These are phyloP conservation scores for Torymus aiolomorphi DNA, from an alignment of 2,888 invertebrate genomes.

Conservation along the genomic window DNA sequence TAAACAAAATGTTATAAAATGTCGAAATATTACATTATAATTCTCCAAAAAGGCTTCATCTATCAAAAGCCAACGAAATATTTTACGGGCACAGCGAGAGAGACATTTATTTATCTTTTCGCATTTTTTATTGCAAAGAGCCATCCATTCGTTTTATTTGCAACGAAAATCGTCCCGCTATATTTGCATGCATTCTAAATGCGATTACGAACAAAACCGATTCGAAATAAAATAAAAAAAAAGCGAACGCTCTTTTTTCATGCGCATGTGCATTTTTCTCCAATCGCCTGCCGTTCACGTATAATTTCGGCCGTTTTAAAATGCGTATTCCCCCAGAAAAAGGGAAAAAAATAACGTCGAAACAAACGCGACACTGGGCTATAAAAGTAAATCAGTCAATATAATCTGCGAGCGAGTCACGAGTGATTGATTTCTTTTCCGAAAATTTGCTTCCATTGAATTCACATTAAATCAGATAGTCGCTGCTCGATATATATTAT, in stretches of 20 bases:
- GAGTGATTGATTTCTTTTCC: slow-evolving; percentile 44
- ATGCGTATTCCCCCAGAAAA: background rate
- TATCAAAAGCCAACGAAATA: too few relatives aligned
- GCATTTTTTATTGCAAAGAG: too few relatives aligned
- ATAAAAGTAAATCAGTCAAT: slow-evolving; percentile 48
- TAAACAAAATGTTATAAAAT: too few relatives aligned
- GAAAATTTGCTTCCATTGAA: slow-evolving; percentile 52
- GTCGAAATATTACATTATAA: too few relatives aligned
- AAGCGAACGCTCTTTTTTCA: background rate
- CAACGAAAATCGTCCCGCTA: background rate
- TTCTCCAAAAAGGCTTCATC: too few relatives aligned
- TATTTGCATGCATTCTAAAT: slow-evolving; percentile 6
- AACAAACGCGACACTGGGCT: background rate
- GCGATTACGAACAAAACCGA: background rate
- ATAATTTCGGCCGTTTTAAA: slow-evolving; percentile 17
- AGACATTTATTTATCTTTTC: too few relatives aligned
- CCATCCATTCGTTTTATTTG: too few relatives aligned
- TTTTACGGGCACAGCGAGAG: too few relatives aligned
- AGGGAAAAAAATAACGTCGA: background rate
- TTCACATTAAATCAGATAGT: slow-evolving; percentile 52
- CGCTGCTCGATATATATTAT: too few relatives aligned
- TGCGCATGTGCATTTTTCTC: background rate
- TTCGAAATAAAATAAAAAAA: background rate
- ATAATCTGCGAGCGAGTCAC: slow-evolving; percentile 18
- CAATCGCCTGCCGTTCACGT: background rate